phyloP scores from a whole-genome alignment of 2,888 invertebrate genomes.

The Syrphus vitripennis region DNA sequence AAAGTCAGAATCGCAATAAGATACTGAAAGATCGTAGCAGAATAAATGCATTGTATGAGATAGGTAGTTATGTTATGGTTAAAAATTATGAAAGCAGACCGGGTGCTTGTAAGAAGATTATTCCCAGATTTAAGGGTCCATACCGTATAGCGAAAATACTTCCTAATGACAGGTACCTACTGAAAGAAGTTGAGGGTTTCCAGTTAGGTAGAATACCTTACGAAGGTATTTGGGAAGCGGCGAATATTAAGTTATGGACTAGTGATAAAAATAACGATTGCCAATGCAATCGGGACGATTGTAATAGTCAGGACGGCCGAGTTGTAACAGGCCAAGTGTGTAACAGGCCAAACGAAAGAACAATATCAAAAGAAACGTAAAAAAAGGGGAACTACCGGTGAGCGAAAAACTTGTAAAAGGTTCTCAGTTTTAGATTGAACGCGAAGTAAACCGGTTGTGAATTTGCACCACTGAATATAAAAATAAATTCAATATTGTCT shows the following conservation, averaged over 20 bases:
- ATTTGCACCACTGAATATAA: too few relatives aligned
- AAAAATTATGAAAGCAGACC: conserved; percentile 71
- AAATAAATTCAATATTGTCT: too few relatives aligned
- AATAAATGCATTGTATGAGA: background rate
- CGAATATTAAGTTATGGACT: background rate
- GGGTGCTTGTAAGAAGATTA: conserved; percentile 72
- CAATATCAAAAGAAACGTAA: too few relatives aligned
- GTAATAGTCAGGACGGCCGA: background rate
- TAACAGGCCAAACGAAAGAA: too few relatives aligned
- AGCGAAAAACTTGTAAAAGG: too few relatives aligned
- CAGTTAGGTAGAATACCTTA: conserved; percentile 19
- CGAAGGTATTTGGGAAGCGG: background rate
- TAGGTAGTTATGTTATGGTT: conserved; percentile 73
- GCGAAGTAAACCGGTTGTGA: too few relatives aligned
- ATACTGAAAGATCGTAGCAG: background rate
- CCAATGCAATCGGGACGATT: conserved; percentile 5
- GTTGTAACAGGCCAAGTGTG: conserved; percentile 7
- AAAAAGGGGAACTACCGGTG: too few relatives aligned
- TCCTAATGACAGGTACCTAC: conserved; percentile 41
- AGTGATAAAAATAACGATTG: background rate
- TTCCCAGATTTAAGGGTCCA: conserved; percentile 68
- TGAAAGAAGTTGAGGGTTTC: conserved; percentile 36
- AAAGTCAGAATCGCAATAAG: conserved; percentile 23
- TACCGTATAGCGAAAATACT: conserved; percentile 35
- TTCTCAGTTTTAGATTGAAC: too few relatives aligned